phyloP scores from a whole-genome alignment of 2,113 vertebrate genomes.

The Cromileptes altivelis region DNA sequence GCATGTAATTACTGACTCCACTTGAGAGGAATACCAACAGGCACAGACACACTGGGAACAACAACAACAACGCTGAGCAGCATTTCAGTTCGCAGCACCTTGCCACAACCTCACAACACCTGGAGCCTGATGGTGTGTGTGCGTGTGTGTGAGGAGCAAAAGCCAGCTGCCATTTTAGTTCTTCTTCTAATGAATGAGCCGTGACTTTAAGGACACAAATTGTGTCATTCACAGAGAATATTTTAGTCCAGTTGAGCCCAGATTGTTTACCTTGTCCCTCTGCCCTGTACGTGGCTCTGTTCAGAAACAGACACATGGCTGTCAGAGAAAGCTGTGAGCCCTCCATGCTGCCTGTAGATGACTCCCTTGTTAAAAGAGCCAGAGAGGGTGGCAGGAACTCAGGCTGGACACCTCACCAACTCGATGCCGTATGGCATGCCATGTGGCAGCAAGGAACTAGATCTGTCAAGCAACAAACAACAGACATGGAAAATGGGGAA shows the following conservation, averaged over 20 bases:
- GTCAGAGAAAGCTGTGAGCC: constrained; percentile 57
- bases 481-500: not conserved
- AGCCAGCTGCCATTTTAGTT: constrained; percentile 26
- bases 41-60: constrained; percentile 48
- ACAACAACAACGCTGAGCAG: constrained; percentile 22
- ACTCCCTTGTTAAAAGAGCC: constrained; percentile 51
- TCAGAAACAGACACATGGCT: constrained; percentile 52
- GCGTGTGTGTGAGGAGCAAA: constrained; percentile 1
- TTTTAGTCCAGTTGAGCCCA: constrained; percentile 27
- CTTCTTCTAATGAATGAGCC: constrained; percentile 17
- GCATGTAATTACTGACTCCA: constrained; percentile 69
- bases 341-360: constrained; percentile 53
- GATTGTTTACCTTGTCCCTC: constrained; percentile 46
- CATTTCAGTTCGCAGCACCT: constrained; percentile 44
- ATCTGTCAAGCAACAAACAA: constrained; percentile 24
- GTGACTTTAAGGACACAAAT: constrained; percentile 20
- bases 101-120: constrained; percentile 45
- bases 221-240: constrained; percentile 20
- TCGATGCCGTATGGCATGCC: constrained; percentile 54
- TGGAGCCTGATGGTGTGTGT: constrained; percentile 19
- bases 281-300: constrained; percentile 12
- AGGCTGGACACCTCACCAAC: constrained; percentile 55
- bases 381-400: constrained; percentile 55
- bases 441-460: constrained; percentile 55
- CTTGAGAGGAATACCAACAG: constrained; percentile 71